Conservation (phyloP, 2,797 vertebrate species). For the Siniperca obscura region DNA sequence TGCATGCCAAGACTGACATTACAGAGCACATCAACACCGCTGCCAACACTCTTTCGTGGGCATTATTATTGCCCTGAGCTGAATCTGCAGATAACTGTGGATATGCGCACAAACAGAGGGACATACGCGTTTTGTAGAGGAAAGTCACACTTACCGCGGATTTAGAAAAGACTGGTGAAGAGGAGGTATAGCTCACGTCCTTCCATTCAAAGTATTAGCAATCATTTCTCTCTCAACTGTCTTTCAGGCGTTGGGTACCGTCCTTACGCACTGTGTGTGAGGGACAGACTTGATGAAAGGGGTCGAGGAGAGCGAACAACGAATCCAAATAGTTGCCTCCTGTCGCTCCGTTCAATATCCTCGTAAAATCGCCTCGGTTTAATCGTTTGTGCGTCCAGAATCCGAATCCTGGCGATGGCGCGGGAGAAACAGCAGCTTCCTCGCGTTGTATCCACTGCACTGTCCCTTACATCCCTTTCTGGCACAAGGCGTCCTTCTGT, state of each 20-base stretch:
- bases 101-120: constrained; percentile 40
- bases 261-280: constrained; percentile 58
- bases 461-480: constrained; percentile 79
- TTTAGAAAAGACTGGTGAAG: constrained; percentile 51
- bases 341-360: constrained; percentile 65
- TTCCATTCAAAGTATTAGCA: constrained; percentile 64
- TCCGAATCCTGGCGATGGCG: constrained; percentile 64
- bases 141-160: constrained; percentile 76
- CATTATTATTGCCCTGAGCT: constrained; percentile 42
- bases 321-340: constrained; percentile 68
- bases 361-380: constrained; percentile 40
- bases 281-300: constrained; percentile 37
- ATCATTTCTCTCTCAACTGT: constrained; percentile 67
- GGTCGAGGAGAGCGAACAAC: constrained; percentile 39
- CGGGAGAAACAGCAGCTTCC: constrained; percentile 61
- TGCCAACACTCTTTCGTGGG: constrained; percentile 41
- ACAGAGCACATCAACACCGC: constrained; percentile 34
- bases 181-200: constrained; percentile 52
- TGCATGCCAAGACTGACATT: constrained; percentile 32
- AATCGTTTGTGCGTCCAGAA: constrained; percentile 55
- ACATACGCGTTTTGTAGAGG: constrained; percentile 21
- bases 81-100: constrained; percentile 30
- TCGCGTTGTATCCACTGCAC: constrained; percentile 77
- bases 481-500: constrained; percentile 76
- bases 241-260: constrained; percentile 58